Evolutionary conservation across 2,888 invertebrate genomes (phyloP).

Genomic region (Tetragonula carbonaria): DNA sequence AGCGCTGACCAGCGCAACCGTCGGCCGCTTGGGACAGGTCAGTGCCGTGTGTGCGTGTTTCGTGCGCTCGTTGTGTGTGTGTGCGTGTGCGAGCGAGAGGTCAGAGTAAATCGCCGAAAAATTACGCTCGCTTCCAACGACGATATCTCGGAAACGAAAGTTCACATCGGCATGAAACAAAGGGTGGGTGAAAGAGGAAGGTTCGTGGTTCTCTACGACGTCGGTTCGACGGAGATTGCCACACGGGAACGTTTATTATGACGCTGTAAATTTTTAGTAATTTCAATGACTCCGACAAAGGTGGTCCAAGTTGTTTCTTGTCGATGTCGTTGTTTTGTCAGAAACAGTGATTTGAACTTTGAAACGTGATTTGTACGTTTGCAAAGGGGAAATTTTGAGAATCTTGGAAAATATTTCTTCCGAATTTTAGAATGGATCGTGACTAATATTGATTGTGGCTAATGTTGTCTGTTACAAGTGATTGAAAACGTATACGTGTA

Average conservation of each 20-base stretch:
- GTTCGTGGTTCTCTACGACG: accelerated
- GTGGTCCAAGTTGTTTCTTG: not conserved
- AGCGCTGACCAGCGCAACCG: constrained; percentile 21
- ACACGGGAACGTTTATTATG: not conserved
- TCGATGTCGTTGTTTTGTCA: not conserved
- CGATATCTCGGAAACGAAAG: constrained; percentile 16
- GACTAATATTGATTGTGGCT: not conserved
- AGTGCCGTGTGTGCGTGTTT: not conserved
- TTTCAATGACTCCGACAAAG: too few species aligned
- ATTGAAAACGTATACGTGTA: not conserved
- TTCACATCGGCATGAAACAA: not conserved
- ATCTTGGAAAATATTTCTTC: not conserved
- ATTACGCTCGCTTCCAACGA: constrained; percentile 5
- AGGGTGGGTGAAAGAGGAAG: not conserved
- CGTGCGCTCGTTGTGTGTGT: too few species aligned
- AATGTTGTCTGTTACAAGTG: not conserved
- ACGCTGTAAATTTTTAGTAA: not conserved
- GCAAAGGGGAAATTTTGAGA: not conserved
- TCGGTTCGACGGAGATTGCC: not conserved
- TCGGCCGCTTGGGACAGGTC: constrained; percentile 25
- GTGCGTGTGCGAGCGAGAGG: not conserved
- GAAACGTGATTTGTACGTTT: not conserved
- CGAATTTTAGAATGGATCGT: not conserved
- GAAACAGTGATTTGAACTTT: not conserved
- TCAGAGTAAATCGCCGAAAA: constrained; percentile 6